Percentiles rank a stretch among this genome's conserved stretches.
phyloP scores from a whole-genome alignment of 2,888 invertebrate species.

The Synanthedon andrenaeformis region DNA sequence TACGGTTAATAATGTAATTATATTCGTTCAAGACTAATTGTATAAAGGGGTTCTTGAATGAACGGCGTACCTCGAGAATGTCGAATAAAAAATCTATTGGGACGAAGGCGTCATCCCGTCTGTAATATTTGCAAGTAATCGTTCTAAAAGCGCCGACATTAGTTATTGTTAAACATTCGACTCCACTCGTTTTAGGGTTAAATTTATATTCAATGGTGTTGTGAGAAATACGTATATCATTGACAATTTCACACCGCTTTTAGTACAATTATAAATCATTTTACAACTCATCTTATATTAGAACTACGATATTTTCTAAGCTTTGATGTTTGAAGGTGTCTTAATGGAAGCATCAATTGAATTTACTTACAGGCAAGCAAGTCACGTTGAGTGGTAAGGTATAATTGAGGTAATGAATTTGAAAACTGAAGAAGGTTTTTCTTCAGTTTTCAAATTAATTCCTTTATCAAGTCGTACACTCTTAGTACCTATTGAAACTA shows the following conservation, averaged over 20 bases:
- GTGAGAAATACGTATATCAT: conserved; percentile 14
- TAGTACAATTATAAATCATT: conserved; percentile 28
- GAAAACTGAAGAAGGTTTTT: no score
- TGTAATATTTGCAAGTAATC: background rate
- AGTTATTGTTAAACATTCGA: background rate
- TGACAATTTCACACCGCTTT: conserved; percentile 38
- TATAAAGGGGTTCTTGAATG: conserved; percentile 41
- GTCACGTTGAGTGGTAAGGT: no score
- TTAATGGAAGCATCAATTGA: no score
- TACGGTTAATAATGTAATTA: conserved; percentile 62
- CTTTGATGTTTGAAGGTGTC: no score
- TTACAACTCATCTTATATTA: conserved; percentile 14
- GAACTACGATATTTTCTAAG: background rate
- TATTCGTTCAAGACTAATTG: conserved; percentile 49
- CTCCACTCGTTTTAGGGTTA: background rate
- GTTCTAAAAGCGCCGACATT: background rate
- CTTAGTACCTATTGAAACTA: no score
- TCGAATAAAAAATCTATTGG: background rate
- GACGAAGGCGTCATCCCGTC: background rate
- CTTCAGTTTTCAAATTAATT: no score
- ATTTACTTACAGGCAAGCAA: no score
- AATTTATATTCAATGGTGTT: background rate
- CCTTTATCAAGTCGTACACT: no score
- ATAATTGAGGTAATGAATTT: no score
- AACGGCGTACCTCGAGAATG: conserved; percentile 17